Evolutionary conservation across 2,888 invertebrate genomes (phyloP), one percentile per base, ranked within the genome.

Genomic region (Baccha elongata): DNA sequence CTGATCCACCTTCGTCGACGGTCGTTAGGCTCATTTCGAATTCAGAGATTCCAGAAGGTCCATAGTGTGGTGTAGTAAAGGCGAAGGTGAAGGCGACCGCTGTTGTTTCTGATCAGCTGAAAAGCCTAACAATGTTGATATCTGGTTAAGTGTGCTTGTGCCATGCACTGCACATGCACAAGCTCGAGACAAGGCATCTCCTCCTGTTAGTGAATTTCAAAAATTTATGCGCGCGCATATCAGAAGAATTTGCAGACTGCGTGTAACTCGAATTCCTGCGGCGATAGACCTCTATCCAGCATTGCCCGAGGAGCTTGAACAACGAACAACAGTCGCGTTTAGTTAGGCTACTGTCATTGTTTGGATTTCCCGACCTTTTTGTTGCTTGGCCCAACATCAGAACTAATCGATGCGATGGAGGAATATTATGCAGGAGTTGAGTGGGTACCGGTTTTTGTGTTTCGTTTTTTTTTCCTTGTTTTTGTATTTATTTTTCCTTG

Each of bases 311-410:
- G 44, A 17, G 87, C 86, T 87, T n/a, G n/a, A n/a, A 87, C 85
- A 86, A 84, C 87, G 87, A 85, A 84, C 71, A 84, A 75, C 80
- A 76, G 48, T 74, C 46, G 26, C 40, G 55, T 58, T 53, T 55
- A 68, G 85, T 86, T 84, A 29, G 67, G 76, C 53, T 29, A 65
- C 67, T 73, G 79, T 65, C 79, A 79, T 69, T 86, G 85, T 86
- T 87, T 87, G 85, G 86, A 85, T 87, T 87, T 87, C 85, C 87
- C 87, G 87, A 87, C 85, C 87, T 87, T 87, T 87, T 87, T 86
- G 84, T 85, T 86, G 86, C 85, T 35, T 37, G 53, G 53, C 87
- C n/a, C 85, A 86, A 86, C 85, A 86, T 87, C 86, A 86, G 86
- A 87, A 87, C 87, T 87, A 84, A 86, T 87, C 85, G 78, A 85